These are phyloP conservation scores for Eubasilissa splendida DNA, from an alignment of 2,888 invertebrate species.

Conservation along the genomic window DNA sequence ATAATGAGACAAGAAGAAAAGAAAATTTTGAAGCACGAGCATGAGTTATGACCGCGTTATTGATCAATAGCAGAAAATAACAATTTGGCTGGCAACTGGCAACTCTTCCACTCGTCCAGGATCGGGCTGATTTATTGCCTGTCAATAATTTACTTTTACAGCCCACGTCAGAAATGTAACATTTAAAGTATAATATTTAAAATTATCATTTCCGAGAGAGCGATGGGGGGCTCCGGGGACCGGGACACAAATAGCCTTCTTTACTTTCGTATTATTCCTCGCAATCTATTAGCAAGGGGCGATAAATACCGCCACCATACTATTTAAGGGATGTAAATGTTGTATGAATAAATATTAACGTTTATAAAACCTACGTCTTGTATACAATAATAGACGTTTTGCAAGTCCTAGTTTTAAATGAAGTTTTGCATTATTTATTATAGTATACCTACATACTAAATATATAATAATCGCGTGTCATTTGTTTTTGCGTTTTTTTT, in stretches of 20 bases:
- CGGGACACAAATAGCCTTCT: slow-evolving; percentile 27
- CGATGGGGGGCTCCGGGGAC: slow-evolving; percentile 31
- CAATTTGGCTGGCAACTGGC: slow-evolving; percentile 41
- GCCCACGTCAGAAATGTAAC: slow-evolving; percentile 52
- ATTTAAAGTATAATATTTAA: slow-evolving; percentile 47
- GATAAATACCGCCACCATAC: slow-evolving; percentile 20
- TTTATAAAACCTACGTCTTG: background rate
- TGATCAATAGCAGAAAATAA: slow-evolving; percentile 46
- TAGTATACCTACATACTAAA: too few species aligned
- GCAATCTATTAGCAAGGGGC: slow-evolving; percentile 36
- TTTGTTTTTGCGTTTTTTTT: too few species aligned
- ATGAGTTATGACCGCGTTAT: slow-evolving; percentile 46
- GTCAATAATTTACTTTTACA: slow-evolving; percentile 53
- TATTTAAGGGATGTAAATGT: slow-evolving; percentile 16
- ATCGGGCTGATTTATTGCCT: slow-evolving; percentile 52
- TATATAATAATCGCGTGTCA: too few species aligned
- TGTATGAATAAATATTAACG: slow-evolving; percentile 24
- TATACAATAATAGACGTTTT: too few species aligned
- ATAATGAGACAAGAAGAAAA: slow-evolving; percentile 41
- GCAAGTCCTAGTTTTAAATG: too few species aligned
- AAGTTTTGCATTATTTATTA: too few species aligned
- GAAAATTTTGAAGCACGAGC: slow-evolving; percentile 20
- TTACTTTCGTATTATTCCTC: slow-evolving; percentile 38
- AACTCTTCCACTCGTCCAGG: slow-evolving; percentile 41
- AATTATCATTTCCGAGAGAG: slow-evolving; percentile 44